These are phyloP conservation scores for Pangasius mekongensis DNA, from an alignment of 2,797 vertebrate genomes.

Conservation along the genomic window DNA sequence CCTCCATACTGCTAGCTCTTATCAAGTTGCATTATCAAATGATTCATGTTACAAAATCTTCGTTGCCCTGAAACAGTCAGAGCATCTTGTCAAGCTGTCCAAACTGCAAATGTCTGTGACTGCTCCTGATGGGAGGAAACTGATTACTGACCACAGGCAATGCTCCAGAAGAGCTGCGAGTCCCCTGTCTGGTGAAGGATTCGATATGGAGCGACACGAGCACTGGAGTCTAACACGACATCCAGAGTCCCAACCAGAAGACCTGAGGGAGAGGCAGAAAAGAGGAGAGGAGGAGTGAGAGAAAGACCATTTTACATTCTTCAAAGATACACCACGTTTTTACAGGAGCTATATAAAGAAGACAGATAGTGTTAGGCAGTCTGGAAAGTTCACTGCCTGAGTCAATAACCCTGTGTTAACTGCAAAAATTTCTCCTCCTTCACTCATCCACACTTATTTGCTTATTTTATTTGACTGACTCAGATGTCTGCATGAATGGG, in stretches of 20 bases:
- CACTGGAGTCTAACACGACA: conserved; percentile 95
- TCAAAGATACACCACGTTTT: conserved; percentile 8
- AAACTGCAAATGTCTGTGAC: background rate
- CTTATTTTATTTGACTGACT: background rate
- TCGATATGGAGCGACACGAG: conserved; percentile 91
- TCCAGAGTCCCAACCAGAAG: conserved; percentile 92
- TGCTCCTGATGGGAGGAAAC: background rate
- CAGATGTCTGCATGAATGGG: conserved; percentile 10
- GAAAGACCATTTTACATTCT: background rate
- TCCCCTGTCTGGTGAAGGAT: conserved; percentile 95
- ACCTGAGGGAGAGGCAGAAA: conserved; percentile 66
- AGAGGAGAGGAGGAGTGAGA: background rate
- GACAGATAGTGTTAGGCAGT: background rate
- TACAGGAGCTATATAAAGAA: background rate
- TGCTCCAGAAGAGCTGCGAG: conserved; percentile 93
- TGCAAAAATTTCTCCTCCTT: background rate
- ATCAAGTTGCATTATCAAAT: background rate
- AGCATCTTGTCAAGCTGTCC: background rate
- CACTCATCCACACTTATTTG: background rate
- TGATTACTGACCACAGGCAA: conserved; percentile 85
- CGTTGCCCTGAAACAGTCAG: background rate
- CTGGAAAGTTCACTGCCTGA: conserved; percentile 13
- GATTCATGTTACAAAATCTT: background rate
- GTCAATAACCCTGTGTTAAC: conserved; percentile 24
- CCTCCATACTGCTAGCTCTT: background rate